phyloP scores from a whole-genome alignment of 2,888 invertebrate species.

The Yponomeuta evonymella region DNA sequence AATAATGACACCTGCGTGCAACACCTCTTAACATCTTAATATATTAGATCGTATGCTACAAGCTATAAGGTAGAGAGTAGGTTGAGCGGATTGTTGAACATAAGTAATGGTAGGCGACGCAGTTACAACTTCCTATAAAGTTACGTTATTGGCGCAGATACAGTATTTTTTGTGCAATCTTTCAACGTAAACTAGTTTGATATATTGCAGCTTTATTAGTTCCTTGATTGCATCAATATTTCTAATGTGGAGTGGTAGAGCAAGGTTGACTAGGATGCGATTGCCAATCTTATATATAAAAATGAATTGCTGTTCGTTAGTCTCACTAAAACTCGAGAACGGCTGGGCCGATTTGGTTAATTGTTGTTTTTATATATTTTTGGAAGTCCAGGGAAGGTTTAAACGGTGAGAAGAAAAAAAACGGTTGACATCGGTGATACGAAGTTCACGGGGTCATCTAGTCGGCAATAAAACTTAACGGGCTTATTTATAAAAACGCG shows the following conservation, averaged over 20 bases:
- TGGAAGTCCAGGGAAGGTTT: too few relatives aligned
- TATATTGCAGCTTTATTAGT: neutral
- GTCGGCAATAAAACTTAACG: neutral
- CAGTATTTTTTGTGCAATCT: neutral
- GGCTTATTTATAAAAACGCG: neutral
- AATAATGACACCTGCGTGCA: constrained; percentile 10
- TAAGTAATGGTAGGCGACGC: neutral
- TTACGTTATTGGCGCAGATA: neutral
- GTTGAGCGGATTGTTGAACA: neutral
- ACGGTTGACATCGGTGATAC: too few relatives aligned
- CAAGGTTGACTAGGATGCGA: neutral
- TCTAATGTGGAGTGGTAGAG: neutral
- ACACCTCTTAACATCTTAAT: neutral
- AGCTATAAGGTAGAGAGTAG: neutral
- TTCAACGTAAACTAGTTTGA: neutral
- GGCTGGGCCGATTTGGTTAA: too few relatives aligned
- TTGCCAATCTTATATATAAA: too few relatives aligned
- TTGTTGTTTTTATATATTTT: too few relatives aligned
- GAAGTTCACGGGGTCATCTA: too few relatives aligned
- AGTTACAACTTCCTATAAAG: neutral
- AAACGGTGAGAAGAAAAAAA: too few relatives aligned
- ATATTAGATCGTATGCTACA: neutral
- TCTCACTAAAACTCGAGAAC: too few relatives aligned
- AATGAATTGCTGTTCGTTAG: too few relatives aligned
- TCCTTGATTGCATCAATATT: constrained; percentile 1